These are phyloP conservation scores for Papilio xuthus DNA, from an alignment of 1,140 invertebrate genomes.

Conservation along the genomic window DNA sequence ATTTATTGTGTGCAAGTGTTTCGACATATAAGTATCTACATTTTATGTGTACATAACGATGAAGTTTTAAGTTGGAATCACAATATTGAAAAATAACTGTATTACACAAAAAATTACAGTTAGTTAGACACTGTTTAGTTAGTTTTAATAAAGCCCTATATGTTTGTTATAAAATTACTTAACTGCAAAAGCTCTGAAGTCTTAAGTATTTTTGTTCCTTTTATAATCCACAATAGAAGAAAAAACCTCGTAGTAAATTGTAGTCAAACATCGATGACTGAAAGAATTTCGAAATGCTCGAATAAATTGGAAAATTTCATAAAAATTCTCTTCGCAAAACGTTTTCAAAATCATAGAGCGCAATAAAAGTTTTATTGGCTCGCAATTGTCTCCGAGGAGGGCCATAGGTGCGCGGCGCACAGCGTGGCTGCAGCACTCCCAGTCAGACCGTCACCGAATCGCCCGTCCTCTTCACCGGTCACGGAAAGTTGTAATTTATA, in stretches of 20 bases:
- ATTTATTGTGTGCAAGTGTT: neutral
- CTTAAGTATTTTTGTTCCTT: neutral
- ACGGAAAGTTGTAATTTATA: slow-evolving; percentile 73
- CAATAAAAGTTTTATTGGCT: slow-evolving; percentile 80
- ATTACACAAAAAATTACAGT: too few relatives aligned
- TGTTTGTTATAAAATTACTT: neutral
- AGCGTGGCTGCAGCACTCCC: slow-evolving; percentile 35
- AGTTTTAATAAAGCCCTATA: too few relatives aligned
- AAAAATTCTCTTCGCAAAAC: slow-evolving; percentile 76
- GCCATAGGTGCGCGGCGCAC: slow-evolving; percentile 62
- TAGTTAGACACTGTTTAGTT: too few relatives aligned
- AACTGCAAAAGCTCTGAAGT: neutral
- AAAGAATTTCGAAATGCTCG: slow-evolving; percentile 63
- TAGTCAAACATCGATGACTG: slow-evolving; percentile 60
- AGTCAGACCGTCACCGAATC: slow-evolving; percentile 44
- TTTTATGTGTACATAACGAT: too few relatives aligned
- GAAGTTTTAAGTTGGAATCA: neutral
- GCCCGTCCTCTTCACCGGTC: slow-evolving; percentile 54
- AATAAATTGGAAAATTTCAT: slow-evolving; percentile 78
- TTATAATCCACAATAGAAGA: neutral
- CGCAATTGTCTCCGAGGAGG: slow-evolving; percentile 70
- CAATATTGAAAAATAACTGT: neutral
- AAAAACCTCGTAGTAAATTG: slow-evolving; percentile 12
- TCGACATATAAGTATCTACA: too few relatives aligned
- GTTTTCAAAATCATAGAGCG: slow-evolving; percentile 78